Evolutionary conservation across 2,113 vertebrate genomes (phyloP).

Genomic region (Hyaena hyaena): DNA sequence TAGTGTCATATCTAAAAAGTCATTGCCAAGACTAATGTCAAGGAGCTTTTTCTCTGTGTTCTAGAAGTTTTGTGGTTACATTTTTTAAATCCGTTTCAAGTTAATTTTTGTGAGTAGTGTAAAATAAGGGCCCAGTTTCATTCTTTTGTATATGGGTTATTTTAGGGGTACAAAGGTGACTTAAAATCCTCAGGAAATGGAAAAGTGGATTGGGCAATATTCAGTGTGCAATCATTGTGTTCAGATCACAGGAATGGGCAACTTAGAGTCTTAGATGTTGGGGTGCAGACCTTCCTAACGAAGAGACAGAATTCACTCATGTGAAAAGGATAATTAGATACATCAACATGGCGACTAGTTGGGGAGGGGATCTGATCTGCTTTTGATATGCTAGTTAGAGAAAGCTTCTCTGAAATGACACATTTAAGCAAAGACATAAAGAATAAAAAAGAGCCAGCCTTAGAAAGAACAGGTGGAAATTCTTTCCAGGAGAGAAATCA

Average conservation of each 20-base stretch:
- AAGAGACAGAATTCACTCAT: neutral
- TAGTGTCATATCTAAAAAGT: neutral
- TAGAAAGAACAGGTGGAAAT: neutral
- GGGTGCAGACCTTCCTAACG: constrained; percentile 3
- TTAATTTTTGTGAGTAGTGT: neutral
- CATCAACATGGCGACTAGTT: neutral
- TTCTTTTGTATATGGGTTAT: neutral
- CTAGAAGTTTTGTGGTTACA: neutral
- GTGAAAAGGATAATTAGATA: neutral
- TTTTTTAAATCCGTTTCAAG: neutral
- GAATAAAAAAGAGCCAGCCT: neutral
- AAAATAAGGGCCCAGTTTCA: neutral
- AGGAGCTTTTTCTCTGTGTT: neutral
- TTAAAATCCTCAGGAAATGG: constrained; percentile 9
- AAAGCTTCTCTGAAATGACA: neutral
- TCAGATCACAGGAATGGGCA: neutral
- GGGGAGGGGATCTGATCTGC: neutral
- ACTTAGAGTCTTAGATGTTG: neutral
- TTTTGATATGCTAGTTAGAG: neutral
- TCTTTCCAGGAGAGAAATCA: neutral
- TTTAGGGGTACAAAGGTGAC: neutral
- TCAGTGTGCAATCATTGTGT: neutral
- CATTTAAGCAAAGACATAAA: neutral
- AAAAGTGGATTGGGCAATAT: neutral
- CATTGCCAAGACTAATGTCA: neutral